Base-by-base conservation (phyloP, 64 coral and sea anemone genomes). In the Dendrophyllia cribrosa region DNA sequence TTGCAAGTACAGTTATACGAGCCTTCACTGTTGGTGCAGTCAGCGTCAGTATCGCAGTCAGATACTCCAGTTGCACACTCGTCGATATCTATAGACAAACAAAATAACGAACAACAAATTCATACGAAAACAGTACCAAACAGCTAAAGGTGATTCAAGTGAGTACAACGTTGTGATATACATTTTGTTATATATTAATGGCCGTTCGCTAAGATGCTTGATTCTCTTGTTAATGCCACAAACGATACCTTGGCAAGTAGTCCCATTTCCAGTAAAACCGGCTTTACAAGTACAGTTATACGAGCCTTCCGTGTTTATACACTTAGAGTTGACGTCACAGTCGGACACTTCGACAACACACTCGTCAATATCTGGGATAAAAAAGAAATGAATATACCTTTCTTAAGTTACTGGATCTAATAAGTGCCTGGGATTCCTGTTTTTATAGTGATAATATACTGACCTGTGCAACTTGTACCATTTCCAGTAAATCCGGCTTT, bases 261-360 rank as follows among this genome's bases (percentile, higher is more conserved):
- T 91, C 5, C 93, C 93, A 66, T 95, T 75, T 12, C 93, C 93
- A 11, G 75, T 87, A 43, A 59, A 95, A 4, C 93, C 89, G 19
- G 86, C 88, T 19, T 66, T 76, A 91, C 93, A 95, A 65, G 68
- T 51, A 46, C 93, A 95, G 62, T 66, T 71, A 58, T 87, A 95
- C 7, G 89, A 95, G 7, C 93, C 93, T 23, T 56, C n/a, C 34
- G 48, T 91, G 55, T 95, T 95, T 48, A 74, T 44, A 48, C 93
- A 95, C 10, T 75, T 73, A 16, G 88, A 82, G 80, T 95, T 87
- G 62, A 48, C 25, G 75, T 91, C 88, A 25, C 93, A 95, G 3
- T 79, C 77, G 26, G 83, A 61, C 14, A 60, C 48, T 9, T 80
- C 69, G 12, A 22, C 87, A 0, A 24, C 74, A 74, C 87, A 89